These are phyloP conservation scores for Oxygymnocypris stewartii DNA, from an alignment of 2,113 vertebrate species.

Conservation along the genomic window DNA sequence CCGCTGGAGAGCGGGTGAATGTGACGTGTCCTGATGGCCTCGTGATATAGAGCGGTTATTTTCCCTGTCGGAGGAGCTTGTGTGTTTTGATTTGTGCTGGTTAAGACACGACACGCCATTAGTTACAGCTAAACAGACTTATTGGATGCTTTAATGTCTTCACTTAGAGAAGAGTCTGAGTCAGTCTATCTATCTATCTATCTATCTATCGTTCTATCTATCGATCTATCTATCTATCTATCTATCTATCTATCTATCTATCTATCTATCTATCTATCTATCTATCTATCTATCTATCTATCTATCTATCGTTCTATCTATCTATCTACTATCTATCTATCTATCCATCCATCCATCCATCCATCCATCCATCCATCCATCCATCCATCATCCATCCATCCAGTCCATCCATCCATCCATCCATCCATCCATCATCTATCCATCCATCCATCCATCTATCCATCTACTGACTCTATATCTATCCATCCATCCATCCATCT, in stretches of 20 bases:
- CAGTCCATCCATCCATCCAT: no score
- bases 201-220: no score
- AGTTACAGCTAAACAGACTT: not conserved
- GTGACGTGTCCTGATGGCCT: slow-evolving; percentile 10
- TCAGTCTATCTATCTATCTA: not conserved
- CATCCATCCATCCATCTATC: no score
- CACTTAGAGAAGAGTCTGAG: slow-evolving; percentile 23
- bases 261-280: not conserved
- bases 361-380: no score
- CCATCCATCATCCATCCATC: no score
- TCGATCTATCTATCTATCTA: not conserved
- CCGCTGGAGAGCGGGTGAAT: not conserved
- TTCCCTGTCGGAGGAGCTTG: not conserved
- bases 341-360: not conserved
- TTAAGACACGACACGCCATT: slow-evolving; percentile 4
- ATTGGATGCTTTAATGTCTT: slow-evolving; percentile 11
- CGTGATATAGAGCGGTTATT: slow-evolving; percentile 30
- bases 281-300: not conserved
- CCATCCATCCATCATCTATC: no score
- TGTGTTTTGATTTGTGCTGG: slow-evolving; percentile 26
- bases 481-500: not conserved
- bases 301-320: no score
- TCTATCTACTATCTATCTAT: no score
- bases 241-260: not conserved
- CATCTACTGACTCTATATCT: no score